These are phyloP conservation scores for Euproctis similis DNA, from an alignment of 2,888 invertebrate genomes.

Conservation along the genomic window DNA sequence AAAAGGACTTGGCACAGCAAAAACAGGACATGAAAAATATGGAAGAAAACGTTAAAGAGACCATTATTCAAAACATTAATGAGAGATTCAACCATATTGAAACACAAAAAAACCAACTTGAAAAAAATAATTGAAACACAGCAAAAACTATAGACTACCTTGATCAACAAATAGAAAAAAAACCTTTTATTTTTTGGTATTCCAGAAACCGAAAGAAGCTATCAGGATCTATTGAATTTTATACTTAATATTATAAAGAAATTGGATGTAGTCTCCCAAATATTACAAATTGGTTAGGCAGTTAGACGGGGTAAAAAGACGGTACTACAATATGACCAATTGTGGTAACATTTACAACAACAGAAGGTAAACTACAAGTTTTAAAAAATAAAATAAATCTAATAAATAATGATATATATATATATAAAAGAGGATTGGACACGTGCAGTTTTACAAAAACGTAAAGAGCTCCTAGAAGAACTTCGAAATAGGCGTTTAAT, in stretches of 20 bases:
- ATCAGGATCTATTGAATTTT: no score
- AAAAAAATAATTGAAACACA: background rate
- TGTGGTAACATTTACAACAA: conserved; percentile 6
- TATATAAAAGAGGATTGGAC: background rate
- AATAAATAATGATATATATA: background rate
- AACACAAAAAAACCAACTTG: background rate
- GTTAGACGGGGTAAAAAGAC: background rate
- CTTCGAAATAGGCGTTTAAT: conserved; percentile 10
- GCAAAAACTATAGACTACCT: background rate
- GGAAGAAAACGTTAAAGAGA: background rate
- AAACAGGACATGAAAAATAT: background rate
- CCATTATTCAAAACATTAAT: background rate
- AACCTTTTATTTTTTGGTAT: no score
- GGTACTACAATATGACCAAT: conserved; percentile 4
- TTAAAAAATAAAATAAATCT: conserved; percentile 13
- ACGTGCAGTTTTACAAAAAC: conserved; percentile 14
- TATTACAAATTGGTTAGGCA: background rate
- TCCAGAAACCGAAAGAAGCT: no score
- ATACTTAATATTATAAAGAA: no score
- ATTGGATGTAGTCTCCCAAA: background rate
- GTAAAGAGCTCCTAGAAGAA: conserved; percentile 16
- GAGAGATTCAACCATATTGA: background rate
- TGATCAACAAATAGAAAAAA: background rate
- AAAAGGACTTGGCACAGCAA: background rate
- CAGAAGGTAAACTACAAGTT: conserved; percentile 16